Evolutionary conservation across 2,888 invertebrate species (phyloP), one percentile per base, ranked within the genome.

Genomic region (Arge pagana): DNA sequence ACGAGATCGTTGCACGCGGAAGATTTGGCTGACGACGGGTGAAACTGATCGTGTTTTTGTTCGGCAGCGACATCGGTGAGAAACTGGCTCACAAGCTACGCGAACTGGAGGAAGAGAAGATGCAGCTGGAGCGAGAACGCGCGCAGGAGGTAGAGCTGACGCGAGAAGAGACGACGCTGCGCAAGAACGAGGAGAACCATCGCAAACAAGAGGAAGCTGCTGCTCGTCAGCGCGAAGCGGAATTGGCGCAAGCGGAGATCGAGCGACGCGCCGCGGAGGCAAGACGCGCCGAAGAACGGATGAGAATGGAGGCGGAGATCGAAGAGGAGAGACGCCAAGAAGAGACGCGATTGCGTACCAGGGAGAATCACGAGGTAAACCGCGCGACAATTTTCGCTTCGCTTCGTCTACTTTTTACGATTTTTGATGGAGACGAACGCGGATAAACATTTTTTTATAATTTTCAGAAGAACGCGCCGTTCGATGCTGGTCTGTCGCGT

Each of bases 321-420:
- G 69, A 70, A 51, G 68, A 81, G 62, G 65, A 80, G 33, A 67
- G 68, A 11, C 63, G 66, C 13, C 72, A 77, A n/a, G 76, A 82
- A 56, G 80, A 81, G 18, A 76, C 72, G 55, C 81, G 84, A 65
- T 83, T 85, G 60, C 82, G 83, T 55, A 80, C 79, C 52, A 81
- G 85, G 61, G 86, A 87, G 65, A 83, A 82, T 67, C 84, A 85
- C 70, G 86, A 87, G 79, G 84, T 84, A 77, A 70, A 69, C 55
- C 50, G 51, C 13, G 18, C 21, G 21, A 49, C 10, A 19, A 4
- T 30, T 40, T 19, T 40, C 15, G 13, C 28, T 18, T 51, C 30
- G 11, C n/a, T 23, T 31, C 15, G 37, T 33, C 7, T 7, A 19
- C 36, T 42, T 41, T 13, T n/a, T 26, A 4, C 4, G n/a, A 30